Base-by-base conservation (phyloP, 2,113 vertebrate species). In the Podiceps cristatus region DNA sequence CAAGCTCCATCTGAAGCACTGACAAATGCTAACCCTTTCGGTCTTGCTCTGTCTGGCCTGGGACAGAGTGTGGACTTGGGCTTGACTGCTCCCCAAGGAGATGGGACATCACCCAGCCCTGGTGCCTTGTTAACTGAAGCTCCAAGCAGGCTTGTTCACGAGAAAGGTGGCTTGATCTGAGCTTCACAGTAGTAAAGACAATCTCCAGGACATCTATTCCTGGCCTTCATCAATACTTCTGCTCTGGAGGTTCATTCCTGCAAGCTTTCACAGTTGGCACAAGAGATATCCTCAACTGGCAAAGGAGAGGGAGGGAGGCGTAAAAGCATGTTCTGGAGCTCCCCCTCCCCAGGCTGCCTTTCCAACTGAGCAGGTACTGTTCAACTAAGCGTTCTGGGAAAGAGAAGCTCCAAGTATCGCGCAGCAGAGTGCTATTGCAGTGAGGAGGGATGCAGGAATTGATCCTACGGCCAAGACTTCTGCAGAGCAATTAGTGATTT, bases 61-160 rank as follows among this genome's bases (percentile, higher is more conserved):
- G 45, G 45, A 64, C 23, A 78, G 40, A 45, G 37, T 0, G 1
- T 4, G 29, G 49, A 53, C 40, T 67, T 37, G 25, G 19, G 22
- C 23, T 59, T 8, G 5, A 49, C 33, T 10, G 7, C 24, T 80
- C 42, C 33, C n/a, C 13, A 24, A 33, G 28, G 31, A 64, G 25
- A 63, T 0, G 3, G 40, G 35, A 45, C 74, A 33, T 18, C 40
- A 40, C 18, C 10, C 40, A 81, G 49, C 22, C 49, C 27, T 14
- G 9, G 12, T 13, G 24, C 23, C 25, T 78, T 0, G 0, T 37
- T 13, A 31, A 42, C 33, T 5, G 3, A 27, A 68, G 40, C 53
- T 66, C 58, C 2, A 3, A 40, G 10, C 5, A 68, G 35, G 53
- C 13, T 86, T 35, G 20, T 52, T 74, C 33, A 20, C 5, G 18